These are phyloP conservation scores for Hydropotes inermis DNA, from an alignment of 2,113 vertebrate genomes.

Conservation along the genomic window DNA sequence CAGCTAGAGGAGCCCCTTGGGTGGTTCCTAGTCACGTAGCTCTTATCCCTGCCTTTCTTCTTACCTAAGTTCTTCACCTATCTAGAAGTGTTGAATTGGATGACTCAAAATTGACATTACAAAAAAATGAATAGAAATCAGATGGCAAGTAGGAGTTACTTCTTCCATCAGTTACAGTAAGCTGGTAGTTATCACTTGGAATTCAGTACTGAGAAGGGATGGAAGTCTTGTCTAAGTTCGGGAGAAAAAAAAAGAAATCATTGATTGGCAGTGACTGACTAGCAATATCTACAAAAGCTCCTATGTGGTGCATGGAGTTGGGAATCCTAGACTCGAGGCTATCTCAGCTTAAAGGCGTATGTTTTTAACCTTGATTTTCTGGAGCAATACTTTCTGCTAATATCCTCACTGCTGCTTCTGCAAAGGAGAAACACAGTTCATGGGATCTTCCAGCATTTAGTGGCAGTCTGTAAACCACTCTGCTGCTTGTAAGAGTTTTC, in stretches of 20 bases:
- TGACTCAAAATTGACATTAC: background rate
- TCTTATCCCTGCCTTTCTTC: background rate
- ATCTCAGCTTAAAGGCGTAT: background rate
- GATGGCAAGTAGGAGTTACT: background rate
- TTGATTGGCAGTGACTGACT: background rate
- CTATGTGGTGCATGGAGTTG: background rate
- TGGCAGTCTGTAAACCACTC: background rate
- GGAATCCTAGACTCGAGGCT: background rate
- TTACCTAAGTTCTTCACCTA: background rate
- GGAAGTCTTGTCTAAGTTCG: background rate
- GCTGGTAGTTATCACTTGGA: background rate
- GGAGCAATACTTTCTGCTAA: background rate
- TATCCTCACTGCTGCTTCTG: background rate
- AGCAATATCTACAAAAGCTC: background rate
- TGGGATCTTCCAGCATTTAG: background rate
- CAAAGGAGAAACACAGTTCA: background rate
- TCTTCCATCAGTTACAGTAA: background rate
- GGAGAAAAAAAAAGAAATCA: background rate
- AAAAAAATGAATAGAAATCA: background rate
- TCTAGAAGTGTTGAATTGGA: background rate
- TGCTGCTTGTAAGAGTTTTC: background rate
- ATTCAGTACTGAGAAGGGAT: background rate
- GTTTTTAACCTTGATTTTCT: background rate
- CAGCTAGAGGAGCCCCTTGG: too few relatives aligned
- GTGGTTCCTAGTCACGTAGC: background rate